Conservation (phyloP, 2,113 vertebrate species). For the Anhinga rufa region DNA sequence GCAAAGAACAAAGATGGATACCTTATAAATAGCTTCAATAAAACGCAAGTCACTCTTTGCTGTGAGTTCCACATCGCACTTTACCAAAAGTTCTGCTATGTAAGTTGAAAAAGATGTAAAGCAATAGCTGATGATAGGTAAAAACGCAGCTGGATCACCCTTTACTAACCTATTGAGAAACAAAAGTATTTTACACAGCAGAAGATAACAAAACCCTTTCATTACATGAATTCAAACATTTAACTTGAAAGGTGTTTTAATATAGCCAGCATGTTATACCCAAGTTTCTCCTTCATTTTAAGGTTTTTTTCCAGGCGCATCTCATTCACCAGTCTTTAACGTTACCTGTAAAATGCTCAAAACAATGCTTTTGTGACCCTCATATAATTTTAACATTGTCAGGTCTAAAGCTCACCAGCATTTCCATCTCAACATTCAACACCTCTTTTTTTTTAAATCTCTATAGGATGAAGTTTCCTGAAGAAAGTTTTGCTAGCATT, state of each 20-base stretch:
- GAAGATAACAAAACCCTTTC: neutral
- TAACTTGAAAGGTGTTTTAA: neutral
- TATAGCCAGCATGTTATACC: neutral
- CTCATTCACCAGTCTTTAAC: neutral
- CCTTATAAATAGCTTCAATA: conserved; percentile 90
- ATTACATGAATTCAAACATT: neutral
- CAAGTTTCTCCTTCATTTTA: neutral
- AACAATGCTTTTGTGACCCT: neutral
- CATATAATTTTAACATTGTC: neutral
- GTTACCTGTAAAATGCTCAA: neutral
- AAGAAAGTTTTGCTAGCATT: neutral
- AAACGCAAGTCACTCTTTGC: conserved; percentile 92
- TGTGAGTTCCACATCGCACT: conserved; percentile 78
- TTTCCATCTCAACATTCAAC: neutral
- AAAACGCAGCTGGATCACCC: conserved; percentile 84
- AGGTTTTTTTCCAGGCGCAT: neutral
- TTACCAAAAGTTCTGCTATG: conserved; percentile 82
- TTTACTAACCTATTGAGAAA: conserved; percentile 78
- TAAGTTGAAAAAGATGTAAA: conserved; percentile 86
- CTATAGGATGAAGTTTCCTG: neutral
- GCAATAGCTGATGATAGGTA: conserved; percentile 87
- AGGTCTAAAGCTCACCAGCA: neutral
- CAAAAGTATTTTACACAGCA: neutral
- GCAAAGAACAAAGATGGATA: conserved; percentile 41
- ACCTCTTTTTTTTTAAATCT: neutral